Conservation (phyloP, 2,797 vertebrate genomes). For the Darevskia mixta region DNA sequence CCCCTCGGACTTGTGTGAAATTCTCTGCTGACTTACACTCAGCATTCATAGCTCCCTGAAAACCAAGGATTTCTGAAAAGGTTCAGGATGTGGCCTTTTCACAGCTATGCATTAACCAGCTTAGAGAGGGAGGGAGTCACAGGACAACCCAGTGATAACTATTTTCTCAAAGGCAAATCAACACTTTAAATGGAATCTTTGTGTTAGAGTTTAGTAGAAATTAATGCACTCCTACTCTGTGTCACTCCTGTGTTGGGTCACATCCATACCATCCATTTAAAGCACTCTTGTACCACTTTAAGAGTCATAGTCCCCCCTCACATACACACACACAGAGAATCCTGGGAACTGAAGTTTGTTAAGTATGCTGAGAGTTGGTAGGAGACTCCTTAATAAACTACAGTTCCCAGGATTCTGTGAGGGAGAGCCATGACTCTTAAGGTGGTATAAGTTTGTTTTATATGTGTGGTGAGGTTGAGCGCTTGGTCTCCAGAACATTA, state of each 20-base stretch:
- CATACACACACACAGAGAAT: too few relatives aligned
- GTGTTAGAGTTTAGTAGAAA: not conserved
- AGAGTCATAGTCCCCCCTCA: too few relatives aligned
- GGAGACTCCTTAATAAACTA: too few relatives aligned
- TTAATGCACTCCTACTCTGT: not conserved
- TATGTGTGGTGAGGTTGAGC: not conserved
- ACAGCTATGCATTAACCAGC: not conserved
- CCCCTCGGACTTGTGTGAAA: constrained; percentile 7
- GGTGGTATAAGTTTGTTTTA: too few relatives aligned
- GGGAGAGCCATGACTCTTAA: too few relatives aligned
- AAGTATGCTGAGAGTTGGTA: too few relatives aligned
- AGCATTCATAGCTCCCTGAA: constrained; percentile 6
- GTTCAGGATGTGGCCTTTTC: constrained; percentile 12
- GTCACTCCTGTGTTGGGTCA: too few relatives aligned
- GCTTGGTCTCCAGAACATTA: not conserved
- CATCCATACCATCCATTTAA: too few relatives aligned
- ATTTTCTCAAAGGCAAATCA: constrained; percentile 1
- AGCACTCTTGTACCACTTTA: too few relatives aligned
- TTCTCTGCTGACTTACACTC: not conserved
- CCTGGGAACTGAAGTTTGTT: too few relatives aligned
- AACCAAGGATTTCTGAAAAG: not conserved
- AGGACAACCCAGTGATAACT: not conserved
- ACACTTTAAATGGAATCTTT: constrained; percentile 2
- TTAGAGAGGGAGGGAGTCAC: not conserved
- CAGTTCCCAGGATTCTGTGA: too few relatives aligned